Base-by-base conservation (phyloP, 2,797 vertebrate species). In the Podarcis lilfordi region DNA sequence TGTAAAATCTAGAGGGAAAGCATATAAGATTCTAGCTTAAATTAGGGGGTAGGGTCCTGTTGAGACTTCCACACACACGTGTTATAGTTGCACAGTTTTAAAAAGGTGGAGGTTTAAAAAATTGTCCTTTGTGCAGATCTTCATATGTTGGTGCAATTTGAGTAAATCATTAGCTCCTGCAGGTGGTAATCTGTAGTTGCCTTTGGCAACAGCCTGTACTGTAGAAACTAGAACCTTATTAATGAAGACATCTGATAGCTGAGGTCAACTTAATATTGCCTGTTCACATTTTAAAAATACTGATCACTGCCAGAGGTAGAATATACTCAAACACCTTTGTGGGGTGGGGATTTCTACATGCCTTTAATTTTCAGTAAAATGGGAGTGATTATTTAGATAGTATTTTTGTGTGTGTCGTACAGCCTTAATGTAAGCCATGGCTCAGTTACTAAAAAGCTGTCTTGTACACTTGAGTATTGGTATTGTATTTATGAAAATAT, bases 81-180 rank as follows among this genome's bases (percentile, higher is more conserved):
- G 15, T 29, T 59, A 21, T 10, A 35, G 13, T 74, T 17, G 15
- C 17, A 35, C 35, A 74, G n/a, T 80, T 81, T 75, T 75, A 2
- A 50, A 74, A 85, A 75, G 29, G 37, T 59, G 55, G 69, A 75
- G 4, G 19, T 32, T 55, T 66, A 40, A 75, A 68, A 8, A 82
- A 72, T 35, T 66, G 78, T 68, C n/a, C 32, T 76, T 68, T 80
- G 55, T 80, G 74, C n/a, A 79, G n/a, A 80, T 80, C 19, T 2
- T 40, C 78, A 2, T 8, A 13, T 6, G 5, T 82, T 68, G 59
- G 29, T 81, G 74, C 7, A 66, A 11, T 68, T 11, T 61, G 88
- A 93, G 85, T 95, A 86, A 94, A 95, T 96, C 0, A 94, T 95
- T 95, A 93, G 86, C 82, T 87, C 0, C 0, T 69, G 64, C 66